Conservation (phyloP, 2,888 invertebrate species). For the Volucella inanis region DNA sequence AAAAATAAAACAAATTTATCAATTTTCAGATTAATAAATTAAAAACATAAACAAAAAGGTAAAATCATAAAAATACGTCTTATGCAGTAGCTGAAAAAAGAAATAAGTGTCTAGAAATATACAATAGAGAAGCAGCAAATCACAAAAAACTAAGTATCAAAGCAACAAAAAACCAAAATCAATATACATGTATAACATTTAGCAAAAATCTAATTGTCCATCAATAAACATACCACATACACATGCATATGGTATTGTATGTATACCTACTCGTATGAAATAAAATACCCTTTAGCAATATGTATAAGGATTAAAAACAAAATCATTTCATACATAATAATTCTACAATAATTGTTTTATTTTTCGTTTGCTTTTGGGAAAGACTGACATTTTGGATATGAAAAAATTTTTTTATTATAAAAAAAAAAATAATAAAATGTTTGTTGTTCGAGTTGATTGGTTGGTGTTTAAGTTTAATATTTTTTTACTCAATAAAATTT, state of each 20-base stretch:
- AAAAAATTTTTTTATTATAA: constrained; percentile 11
- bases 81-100: constrained; percentile 55
- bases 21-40: constrained; percentile 38
- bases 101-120: constrained; percentile 68
- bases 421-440: constrained; percentile 19
- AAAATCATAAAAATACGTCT: constrained; percentile 50
- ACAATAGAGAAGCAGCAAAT: constrained; percentile 56
- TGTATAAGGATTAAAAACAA: constrained; percentile 6
- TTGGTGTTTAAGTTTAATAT: constrained; percentile 29
- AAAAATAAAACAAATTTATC: constrained; percentile 31
- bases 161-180: constrained; percentile 39
- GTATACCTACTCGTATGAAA: constrained; percentile 1
- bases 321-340: constrained; percentile 7
- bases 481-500: constrained; percentile 58
- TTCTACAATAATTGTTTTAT: constrained; percentile 6
- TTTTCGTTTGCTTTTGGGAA: constrained; percentile 63
- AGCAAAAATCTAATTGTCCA: constrained; percentile 67
- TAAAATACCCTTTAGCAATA: constrained; percentile 60
- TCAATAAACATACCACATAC: constrained; percentile 63
- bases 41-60: constrained; percentile 16
- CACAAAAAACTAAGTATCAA: constrained; percentile 42
- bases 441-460: constrained; percentile 27
- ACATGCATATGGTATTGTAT: neutral
- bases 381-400: constrained; percentile 72
- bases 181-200: constrained; percentile 37